These are phyloP conservation scores for Cyprinus carpio DNA, from an alignment of 2,113 vertebrate genomes.

Conservation along the genomic window DNA sequence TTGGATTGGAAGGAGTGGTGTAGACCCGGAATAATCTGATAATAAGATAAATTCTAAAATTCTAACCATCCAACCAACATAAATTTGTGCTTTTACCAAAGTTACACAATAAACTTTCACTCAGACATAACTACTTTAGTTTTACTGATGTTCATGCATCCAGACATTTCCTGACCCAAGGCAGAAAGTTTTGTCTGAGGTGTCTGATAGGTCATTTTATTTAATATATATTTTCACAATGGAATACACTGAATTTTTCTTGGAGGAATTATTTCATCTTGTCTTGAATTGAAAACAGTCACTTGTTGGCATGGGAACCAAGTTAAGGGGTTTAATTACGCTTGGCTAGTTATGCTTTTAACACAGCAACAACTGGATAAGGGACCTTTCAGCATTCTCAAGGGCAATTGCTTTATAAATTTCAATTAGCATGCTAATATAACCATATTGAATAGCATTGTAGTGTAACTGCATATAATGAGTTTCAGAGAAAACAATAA, in stretches of 20 bases:
- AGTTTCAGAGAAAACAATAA: constrained; percentile 34
- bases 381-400: constrained; percentile 52
- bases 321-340: constrained; percentile 52
- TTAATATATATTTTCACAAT: constrained; percentile 35
- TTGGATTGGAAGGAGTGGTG: background rate
- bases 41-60: background rate
- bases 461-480: constrained; percentile 58
- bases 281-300: constrained; percentile 35
- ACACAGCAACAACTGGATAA: constrained; percentile 48
- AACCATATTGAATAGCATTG: constrained; percentile 49
- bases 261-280: constrained; percentile 38
- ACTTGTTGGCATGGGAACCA: constrained; percentile 52
- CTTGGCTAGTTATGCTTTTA: constrained; percentile 56
- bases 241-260: constrained; percentile 23
- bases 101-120: background rate
- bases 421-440: constrained; percentile 61
- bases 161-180: background rate
- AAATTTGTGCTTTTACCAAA: background rate
- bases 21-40: background rate
- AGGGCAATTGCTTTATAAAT: constrained; percentile 53
- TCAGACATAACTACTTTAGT: background rate
- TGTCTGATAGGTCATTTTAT: constrained; percentile 23
- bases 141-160: background rate
- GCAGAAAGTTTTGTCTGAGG: constrained; percentile 16
- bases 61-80: background rate